phyloP scores from a whole-genome alignment of 2,113 vertebrate species.

The Brienomyrus brachyistius region DNA sequence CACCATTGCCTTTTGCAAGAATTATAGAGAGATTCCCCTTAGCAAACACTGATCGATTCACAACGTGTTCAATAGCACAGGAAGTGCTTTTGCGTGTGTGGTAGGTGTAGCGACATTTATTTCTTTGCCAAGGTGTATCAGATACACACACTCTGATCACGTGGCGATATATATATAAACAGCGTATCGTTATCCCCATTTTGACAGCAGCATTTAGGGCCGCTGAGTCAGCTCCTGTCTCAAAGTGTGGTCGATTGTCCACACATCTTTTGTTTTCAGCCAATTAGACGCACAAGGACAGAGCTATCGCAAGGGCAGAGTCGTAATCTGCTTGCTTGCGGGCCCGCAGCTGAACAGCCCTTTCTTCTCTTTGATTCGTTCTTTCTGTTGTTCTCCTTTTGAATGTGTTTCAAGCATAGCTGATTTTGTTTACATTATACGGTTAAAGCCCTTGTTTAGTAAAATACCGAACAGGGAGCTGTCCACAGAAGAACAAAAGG shows the following conservation, averaged over 20 bases:
- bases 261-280: background rate
- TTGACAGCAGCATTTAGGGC: background rate
- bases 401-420: background rate
- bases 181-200: background rate
- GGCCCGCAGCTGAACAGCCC: background rate
- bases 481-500: background rate
- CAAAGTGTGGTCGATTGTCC: background rate
- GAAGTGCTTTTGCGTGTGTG: background rate
- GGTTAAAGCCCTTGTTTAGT: background rate
- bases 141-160: background rate
- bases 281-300: background rate
- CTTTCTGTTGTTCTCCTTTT: background rate
- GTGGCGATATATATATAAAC: background rate
- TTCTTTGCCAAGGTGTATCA: background rate
- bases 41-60: background rate
- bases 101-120: background rate
- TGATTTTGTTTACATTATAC: background rate
- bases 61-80: background rate
- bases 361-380: background rate
- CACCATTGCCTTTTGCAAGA: background rate
- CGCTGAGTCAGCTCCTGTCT: conserved; percentile 1
- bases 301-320: background rate
- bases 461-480: background rate
- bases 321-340: background rate
- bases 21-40: background rate